Percentiles rank a stretch among this genome's conserved stretches.
Evolutionary conservation across 2,888 invertebrate species (phyloP).

Genomic region (Leistus spinibarbis): DNA sequence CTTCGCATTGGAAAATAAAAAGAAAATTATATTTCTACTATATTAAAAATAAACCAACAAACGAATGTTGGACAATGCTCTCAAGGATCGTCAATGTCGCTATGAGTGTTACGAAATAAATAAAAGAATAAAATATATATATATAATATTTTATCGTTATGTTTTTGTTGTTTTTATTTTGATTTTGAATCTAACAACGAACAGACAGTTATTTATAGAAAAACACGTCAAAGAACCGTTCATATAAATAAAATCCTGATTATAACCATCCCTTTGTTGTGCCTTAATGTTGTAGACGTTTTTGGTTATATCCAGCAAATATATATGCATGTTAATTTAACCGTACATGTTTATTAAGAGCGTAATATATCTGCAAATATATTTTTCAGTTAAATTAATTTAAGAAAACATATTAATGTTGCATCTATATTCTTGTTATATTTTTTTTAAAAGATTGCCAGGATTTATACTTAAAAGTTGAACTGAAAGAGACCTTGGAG

Average conservation of each 20-base stretch:
- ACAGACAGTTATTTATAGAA: constrained; percentile 28
- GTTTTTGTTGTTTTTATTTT: constrained; percentile 24
- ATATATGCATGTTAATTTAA: neutral
- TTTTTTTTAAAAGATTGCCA: no score
- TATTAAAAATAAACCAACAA: neutral
- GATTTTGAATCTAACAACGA: constrained; percentile 1
- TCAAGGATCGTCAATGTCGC: constrained; percentile 38
- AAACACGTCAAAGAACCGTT: constrained; percentile 10
- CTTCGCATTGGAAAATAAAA: constrained; percentile 24
- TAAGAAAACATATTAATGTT: no score
- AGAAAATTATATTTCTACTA: constrained; percentile 8
- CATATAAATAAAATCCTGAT: neutral
- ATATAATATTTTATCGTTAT: constrained; percentile 37
- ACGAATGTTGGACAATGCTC: constrained; percentile 35
- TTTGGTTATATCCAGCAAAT: neutral
- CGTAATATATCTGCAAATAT: neutral
- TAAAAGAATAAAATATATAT: constrained; percentile 18
- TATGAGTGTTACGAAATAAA: constrained; percentile 35
- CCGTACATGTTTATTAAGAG: neutral
- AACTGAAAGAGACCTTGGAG: no score
- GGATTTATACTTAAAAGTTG: no score
- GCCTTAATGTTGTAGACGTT: constrained; percentile 16
- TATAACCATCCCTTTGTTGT: constrained; percentile 37
- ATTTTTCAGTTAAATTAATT: no score
- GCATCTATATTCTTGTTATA: no score